Percentiles rank a stretch among this genome's conserved stretches.
These are phyloP conservation scores for Oenanthe oenanthe DNA, from an alignment of 2,113 vertebrate species.

Conservation along the genomic window DNA sequence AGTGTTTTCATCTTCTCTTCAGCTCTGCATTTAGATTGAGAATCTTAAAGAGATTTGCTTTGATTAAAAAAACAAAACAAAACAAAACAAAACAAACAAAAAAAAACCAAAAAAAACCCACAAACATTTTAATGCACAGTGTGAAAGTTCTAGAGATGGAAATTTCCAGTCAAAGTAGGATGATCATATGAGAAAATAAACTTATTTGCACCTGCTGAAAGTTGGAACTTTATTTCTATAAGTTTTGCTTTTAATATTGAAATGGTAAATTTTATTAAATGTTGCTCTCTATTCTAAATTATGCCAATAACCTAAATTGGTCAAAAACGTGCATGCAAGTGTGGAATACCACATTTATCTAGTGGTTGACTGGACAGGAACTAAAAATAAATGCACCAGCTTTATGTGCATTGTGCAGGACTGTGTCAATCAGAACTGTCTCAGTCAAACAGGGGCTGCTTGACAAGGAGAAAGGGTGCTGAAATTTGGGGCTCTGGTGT, in stretches of 20 bases:
- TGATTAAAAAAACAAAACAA: background rate
- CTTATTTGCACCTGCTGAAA: background rate
- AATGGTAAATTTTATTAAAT: background rate
- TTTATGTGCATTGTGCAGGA: background rate
- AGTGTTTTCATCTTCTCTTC: fast-evolving
- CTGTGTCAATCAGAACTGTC: background rate
- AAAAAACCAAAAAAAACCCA: background rate
- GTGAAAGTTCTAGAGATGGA: background rate
- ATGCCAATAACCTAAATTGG: background rate
- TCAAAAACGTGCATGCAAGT: fast-evolving
- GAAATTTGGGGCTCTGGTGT: background rate
- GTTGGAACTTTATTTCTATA: background rate
- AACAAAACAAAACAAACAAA: background rate
- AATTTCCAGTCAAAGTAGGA: background rate
- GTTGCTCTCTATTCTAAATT: background rate
- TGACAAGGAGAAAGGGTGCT: background rate
- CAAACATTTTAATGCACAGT: fast-evolving
- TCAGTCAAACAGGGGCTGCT: background rate
- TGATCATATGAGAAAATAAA: background rate
- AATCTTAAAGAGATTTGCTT: background rate
- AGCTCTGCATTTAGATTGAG: background rate
- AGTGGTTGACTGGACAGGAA: background rate
- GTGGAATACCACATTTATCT: background rate
- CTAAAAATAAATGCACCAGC: background rate
- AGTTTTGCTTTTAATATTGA: background rate